Evolutionary conservation across 2,113 vertebrate genomes (phyloP), one percentile per base, ranked within the genome.

Genomic region (Meleagris gallopavo): DNA sequence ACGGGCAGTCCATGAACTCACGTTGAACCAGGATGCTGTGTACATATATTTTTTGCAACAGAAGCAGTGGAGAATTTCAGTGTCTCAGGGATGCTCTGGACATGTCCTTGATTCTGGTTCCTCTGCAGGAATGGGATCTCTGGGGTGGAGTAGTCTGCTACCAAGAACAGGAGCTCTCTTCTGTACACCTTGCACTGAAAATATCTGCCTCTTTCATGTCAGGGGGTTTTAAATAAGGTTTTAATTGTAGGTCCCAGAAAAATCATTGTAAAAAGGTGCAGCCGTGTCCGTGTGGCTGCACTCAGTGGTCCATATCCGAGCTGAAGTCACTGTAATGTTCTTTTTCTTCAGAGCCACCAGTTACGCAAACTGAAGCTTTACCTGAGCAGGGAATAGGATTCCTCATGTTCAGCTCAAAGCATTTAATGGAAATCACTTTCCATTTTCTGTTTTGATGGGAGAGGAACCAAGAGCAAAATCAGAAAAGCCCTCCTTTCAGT

Each of bases 141-240:
- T 32, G 38, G 61, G 73, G 57, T 2, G 38, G 61, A 80, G 57
- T 2, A 57, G 40, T 0, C 10, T n/a, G 27, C 41, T 46, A 43
- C 2, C 9, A 12, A 0, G 0, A 40, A 16, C 19, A 57, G 3
- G 12, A 2, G 60, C 6, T n/a, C 19, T 30, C 43, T 34, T 0
- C 69, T 1, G 11, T 4, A 1, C 6, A 1, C 34, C 30, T 25
- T 45, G 66, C 19, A 0, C 54, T 75, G 78, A 18, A 45, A 58
- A 38, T 1, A 34, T 38, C 34, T 43, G 24, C 62, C 48, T 1
- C 0, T 3, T 13, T 46, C 22, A 61, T 36, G 3, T 17, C 71
- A 73, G 2, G 10, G 7, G 34, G 1, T 0, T 36, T 10, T 25
- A 3, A 52, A 20, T 1, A 4, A 3, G 25, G 7, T 3, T 90